Base-by-base conservation (phyloP, 2,113 vertebrate species). In the Cottus gobio region DNA sequence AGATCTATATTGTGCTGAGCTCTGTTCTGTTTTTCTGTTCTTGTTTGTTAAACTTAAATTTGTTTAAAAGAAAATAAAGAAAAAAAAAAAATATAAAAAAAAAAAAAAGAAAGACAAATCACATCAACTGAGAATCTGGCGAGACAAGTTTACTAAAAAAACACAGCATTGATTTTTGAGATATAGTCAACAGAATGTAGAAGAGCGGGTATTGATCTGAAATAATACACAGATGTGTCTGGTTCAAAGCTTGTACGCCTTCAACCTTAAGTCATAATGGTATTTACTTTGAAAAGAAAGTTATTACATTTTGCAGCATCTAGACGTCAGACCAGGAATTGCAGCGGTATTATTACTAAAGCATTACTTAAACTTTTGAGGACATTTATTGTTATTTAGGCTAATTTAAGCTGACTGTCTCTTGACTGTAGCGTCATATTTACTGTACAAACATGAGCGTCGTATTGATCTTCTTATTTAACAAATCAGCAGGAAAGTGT, bases 41-140 rank as follows among this genome's bases (percentile, higher is more conserved):
- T n/a, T n/a, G n/a, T n/a, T n/a, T n/a, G n/a, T n/a, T n/a, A n/a
- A n/a, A n/a, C n/a, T n/a, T n/a, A n/a, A n/a, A n/a, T n/a, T n/a
- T n/a, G n/a, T n/a, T n/a, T n/a, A n/a, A n/a, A n/a, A n/a, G n/a
- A n/a, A n/a, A n/a, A n/a, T n/a, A n/a, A n/a, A n/a, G n/a, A n/a
- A n/a, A n/a, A n/a, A n/a, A n/a, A n/a, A n/a, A n/a, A n/a, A n/a
- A n/a, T n/a, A n/a, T n/a, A n/a, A n/a, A n/a, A n/a, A n/a, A n/a
- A n/a, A n/a, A n/a, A n/a, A n/a, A n/a, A n/a, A n/a, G n/a, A n/a
- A n/a, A n/a, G n/a, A n/a, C n/a, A n/a, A 48, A 50, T 65, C 28
- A 56, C 65, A 71, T 36, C 34, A 39, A 20, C 37, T 70, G 18
- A 44, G 16, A 75, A 52, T 37, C 22, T 75, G 24, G 16, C 34